phyloP scores from a whole-genome alignment of 2,888 invertebrate species.

The Ormyrus labotus region DNA sequence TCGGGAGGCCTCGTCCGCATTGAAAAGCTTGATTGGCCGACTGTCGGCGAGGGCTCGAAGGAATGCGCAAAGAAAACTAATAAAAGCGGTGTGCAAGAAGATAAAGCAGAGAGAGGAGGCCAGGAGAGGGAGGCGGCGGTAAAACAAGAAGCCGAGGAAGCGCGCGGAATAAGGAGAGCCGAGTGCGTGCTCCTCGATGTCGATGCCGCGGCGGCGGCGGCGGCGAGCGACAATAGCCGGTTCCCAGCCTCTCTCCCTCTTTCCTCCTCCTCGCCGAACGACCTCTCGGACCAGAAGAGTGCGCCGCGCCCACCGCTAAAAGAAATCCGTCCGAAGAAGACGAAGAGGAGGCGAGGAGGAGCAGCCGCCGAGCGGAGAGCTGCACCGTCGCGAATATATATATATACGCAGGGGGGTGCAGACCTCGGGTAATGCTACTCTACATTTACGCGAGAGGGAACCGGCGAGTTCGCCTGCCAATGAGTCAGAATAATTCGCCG shows the following conservation, averaged over 20 bases:
- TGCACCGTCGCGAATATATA: slow-evolving; percentile 55
- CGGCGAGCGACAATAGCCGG: slow-evolving; percentile 69
- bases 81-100: neutral
- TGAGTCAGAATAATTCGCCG: slow-evolving; percentile 28
- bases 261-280: slow-evolving; percentile 46
- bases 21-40: slow-evolving; percentile 1
- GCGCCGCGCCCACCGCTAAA: slow-evolving; percentile 70
- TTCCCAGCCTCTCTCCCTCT: slow-evolving; percentile 64
- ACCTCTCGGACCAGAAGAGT: slow-evolving; percentile 62
- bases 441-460: slow-evolving; percentile 25
- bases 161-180: slow-evolving; percentile 23
- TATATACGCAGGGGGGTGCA: slow-evolving; percentile 12
- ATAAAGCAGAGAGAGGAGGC: neutral
- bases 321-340: slow-evolving; percentile 65
- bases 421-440: slow-evolving; percentile 39
- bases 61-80: slow-evolving; percentile 28
- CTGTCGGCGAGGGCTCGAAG: slow-evolving; percentile 2
- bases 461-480: slow-evolving; percentile 3
- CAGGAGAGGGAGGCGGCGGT: neutral
- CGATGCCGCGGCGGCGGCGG: slow-evolving; percentile 58
- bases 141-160: slow-evolving; percentile 32
- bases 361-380: slow-evolving; percentile 50
- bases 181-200: slow-evolving; percentile 64
- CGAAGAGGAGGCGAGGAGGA: slow-evolving; percentile 49
- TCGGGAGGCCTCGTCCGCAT: neutral